Evolutionary conservation across 1,140 invertebrate species (phyloP), one percentile per base, ranked within the genome.

Genomic region (Eubasilissa regina): DNA sequence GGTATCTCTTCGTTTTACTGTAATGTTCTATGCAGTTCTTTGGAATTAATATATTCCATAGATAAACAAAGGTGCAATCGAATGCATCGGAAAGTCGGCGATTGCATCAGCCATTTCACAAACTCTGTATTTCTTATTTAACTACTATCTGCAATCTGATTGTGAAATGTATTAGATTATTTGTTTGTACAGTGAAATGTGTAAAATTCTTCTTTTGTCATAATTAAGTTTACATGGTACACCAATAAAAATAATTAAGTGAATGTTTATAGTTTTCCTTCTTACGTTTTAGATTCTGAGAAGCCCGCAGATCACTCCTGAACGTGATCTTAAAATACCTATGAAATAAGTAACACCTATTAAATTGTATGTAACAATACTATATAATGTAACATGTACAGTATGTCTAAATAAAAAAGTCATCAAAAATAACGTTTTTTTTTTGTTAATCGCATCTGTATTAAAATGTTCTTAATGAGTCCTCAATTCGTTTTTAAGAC

Each of bases 381-480:
- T 77, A 79, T 82, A 75, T 76, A 76, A 80, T 82, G 81, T 82
- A 82, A 82, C 76, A 82, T 82, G 81, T 82, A 82, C 81, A 82
- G 81, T 80, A 82, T 82, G 81, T 82, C 81, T 82, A 80, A 82
- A 82, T 82, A 82, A 82, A 82, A 80, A 81, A 72, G 68, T 73
- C 66, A 70, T 58, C 56, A 80, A 80, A 80, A 77, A 15, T 21
- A 47, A 44, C 9, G 11, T 58, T 47, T 43, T 53, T 77, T 62
- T 19, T 53, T 51, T 35, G 25, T 35, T 35, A 3, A 35, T 35
- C 6, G 25, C 25, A 1, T 35, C 25, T n/a, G n/a, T n/a, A 35
- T 35, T 35, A 1, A 35, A 3, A 35, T 1, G 25, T 35, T 6
- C 25, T 35, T 35, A 6, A 35, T 35, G 25, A 6, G 6, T 35